Evolutionary conservation across 1,140 invertebrate genomes (phyloP).

Genomic region (Ceratina calcarata): DNA sequence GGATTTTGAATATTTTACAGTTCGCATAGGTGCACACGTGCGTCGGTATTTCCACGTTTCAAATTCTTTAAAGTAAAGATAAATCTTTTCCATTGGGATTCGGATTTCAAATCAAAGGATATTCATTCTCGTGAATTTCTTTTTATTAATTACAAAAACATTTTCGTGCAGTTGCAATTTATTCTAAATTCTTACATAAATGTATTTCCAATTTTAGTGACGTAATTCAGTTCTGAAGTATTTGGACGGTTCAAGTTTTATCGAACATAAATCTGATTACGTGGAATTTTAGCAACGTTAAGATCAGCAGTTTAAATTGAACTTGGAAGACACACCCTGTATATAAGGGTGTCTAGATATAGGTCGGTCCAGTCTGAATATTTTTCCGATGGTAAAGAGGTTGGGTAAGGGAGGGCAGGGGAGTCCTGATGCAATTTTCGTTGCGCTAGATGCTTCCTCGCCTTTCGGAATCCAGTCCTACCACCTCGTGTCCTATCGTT

Average conservation of each 20-base stretch:
- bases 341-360: slow-evolving; percentile 4
- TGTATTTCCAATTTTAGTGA: too few relatives aligned
- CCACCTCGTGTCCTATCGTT: slow-evolving; percentile 35
- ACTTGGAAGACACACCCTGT: neutral
- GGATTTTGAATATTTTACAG: slow-evolving; percentile 66
- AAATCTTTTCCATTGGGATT: neutral
- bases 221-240: too few relatives aligned
- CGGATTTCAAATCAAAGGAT: too few relatives aligned
- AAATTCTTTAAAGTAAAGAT: slow-evolving; percentile 22
- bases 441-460: slow-evolving; percentile 13
- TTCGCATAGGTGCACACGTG: slow-evolving; percentile 21
- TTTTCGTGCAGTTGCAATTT: too few relatives aligned
- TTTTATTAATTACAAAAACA: too few relatives aligned
- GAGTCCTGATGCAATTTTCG: slow-evolving; percentile 60
- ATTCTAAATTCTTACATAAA: too few relatives aligned
- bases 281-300: neutral
- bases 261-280: too few relatives aligned
- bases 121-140: too few relatives aligned
- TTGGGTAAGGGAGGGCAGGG: neutral
- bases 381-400: slow-evolving; percentile 46
- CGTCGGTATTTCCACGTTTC: slow-evolving; percentile 13
- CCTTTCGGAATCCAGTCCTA: slow-evolving; percentile 54
- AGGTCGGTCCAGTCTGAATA: slow-evolving; percentile 56
- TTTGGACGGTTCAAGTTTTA: too few relatives aligned
- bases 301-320: neutral